Evolutionary conservation across 1,140 invertebrate genomes (phyloP).

Genomic region (Dreissena polymorpha): DNA sequence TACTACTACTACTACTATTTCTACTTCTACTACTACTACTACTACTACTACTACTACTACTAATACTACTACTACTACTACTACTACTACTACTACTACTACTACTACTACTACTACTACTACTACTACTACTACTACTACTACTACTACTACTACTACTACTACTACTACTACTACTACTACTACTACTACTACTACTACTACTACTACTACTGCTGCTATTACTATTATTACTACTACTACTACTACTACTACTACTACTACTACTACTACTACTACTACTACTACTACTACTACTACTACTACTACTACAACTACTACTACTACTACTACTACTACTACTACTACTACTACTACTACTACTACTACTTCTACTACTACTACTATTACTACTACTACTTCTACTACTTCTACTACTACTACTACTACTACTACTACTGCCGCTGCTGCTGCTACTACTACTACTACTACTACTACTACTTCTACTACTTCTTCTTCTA

Average conservation of each 20-base stretch:
- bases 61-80: not conserved
- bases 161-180: conserved; percentile 28
- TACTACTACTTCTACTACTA: not conserved
- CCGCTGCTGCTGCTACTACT: not conserved
- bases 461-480: conserved; percentile 6
- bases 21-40: not conserved
- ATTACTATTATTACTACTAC: conserved; percentile 9
- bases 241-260: conserved; percentile 26
- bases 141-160: conserved; percentile 26
- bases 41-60: not conserved
- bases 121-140: conserved; percentile 28
- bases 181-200: conserved; percentile 20
- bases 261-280: conserved; percentile 19
- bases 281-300: conserved; percentile 21
- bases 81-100: conserved; percentile 20
- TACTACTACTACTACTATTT: conserved; percentile 2
- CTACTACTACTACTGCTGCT: conserved; percentile 23
- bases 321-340: conserved; percentile 25
- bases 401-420: not conserved
- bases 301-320: conserved; percentile 20
- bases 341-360: conserved; percentile 10
- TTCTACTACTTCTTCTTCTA: conserved; percentile 13
- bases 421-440: conserved; percentile 3
- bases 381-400: conserved; percentile 6
- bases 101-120: conserved; percentile 25